Evolutionary conservation across 2,797 vertebrate genomes (phyloP), one percentile per base, ranked within the genome.

Genomic region (Coranthus polyacanthus): DNA sequence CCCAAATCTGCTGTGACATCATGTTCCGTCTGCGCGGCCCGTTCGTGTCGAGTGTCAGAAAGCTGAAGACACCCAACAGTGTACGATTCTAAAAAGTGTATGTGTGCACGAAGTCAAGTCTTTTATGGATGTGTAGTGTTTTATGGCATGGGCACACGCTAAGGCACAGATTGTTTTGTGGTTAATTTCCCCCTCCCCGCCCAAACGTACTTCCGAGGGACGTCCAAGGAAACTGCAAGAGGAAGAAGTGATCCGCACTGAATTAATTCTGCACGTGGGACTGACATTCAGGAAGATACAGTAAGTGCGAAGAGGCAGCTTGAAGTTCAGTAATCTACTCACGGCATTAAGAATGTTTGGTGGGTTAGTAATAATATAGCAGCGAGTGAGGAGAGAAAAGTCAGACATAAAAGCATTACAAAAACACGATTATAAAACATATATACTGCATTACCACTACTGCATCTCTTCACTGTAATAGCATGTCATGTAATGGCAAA

Each of bases 151-250:
- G 68, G 56, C 58, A 82, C 68, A 76, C 36, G 58, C 58, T 83
- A 93, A 93, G 92, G 91, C 92, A 93, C 92, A 82, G 75, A 44
- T 60, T 68, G 79, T 74, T 51, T 76, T 70, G 51, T 29, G 59
- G 73, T 71, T 66, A 47, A 70, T 6, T 76, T 49, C 58, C n/a
- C n/a, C n/a, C n/a, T n/a, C n/a, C n/a, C n/a, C n/a, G n/a, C n/a
- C 52, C 11, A 21, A 61, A 62, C 36, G 45, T 9, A 42, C 56
- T 64, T n/a, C 51, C 51, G n/a, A 10, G 44, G 59, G 56, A 77
- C 43, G 38, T 54, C 34, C 17, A 32, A 60, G 44, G 62, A 47
- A 53, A 45, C 37, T 42, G 51, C 15, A 1, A 49, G 34, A 36
- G 60, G 42, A 55, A 45, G 52, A 59, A 64, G 41, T 12, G 20